phyloP scores from a whole-genome alignment of 2,797 vertebrate genomes.

The Betta splendens region DNA sequence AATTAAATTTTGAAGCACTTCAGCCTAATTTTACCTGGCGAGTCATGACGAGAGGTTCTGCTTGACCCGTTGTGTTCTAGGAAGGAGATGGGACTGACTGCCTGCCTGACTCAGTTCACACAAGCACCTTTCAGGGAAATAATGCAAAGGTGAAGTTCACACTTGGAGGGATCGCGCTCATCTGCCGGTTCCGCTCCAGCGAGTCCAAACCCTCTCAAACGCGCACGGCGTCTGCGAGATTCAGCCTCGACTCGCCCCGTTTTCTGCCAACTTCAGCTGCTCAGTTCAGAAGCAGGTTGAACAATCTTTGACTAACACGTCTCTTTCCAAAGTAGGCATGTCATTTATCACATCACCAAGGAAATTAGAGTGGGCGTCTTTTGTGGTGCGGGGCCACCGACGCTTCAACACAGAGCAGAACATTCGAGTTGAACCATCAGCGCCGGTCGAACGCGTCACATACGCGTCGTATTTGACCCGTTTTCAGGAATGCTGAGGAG shows the following conservation, averaged over 20 bases:
- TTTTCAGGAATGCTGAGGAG: constrained; percentile 21
- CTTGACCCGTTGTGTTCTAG: constrained; percentile 21
- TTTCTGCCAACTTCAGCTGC: not conserved
- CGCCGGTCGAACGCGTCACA: not conserved
- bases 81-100: constrained; percentile 40
- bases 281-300: not conserved
- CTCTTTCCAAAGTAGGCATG: constrained; percentile 29
- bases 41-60: not conserved
- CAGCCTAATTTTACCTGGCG: not conserved
- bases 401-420: not conserved
- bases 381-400: not conserved
- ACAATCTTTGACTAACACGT: not conserved
- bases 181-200: constrained; percentile 64
- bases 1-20: no score
- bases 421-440: not conserved
- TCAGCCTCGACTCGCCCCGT: not conserved
- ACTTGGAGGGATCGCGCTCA: constrained; percentile 59
- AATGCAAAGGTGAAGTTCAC: constrained; percentile 26
- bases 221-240: no score
- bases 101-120: constrained; percentile 26
- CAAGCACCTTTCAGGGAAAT: constrained; percentile 48
- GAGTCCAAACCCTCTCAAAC: constrained; percentile 32
- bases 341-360: constrained; percentile 5
- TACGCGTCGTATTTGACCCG: not conserved
- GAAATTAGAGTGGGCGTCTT: constrained; percentile 41